Evolutionary conservation across 2,113 vertebrate genomes (phyloP), one percentile per base, ranked within the genome.

Genomic region (Perca fluviatilis): DNA sequence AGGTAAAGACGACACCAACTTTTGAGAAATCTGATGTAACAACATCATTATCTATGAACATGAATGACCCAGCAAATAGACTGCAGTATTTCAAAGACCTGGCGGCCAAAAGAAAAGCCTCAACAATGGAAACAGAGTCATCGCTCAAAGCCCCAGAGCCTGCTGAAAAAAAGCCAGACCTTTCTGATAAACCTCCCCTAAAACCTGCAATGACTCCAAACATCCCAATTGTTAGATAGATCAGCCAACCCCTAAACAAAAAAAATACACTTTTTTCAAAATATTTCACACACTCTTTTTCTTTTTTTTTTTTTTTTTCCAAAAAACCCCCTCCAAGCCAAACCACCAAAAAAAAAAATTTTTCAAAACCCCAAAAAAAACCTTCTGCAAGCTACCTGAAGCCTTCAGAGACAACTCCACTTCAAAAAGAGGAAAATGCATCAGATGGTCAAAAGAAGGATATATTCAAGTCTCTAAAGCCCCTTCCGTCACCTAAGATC

Each of bases 31-130:
- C 80, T 46, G 82, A 86, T 60, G 57, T 33, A 9, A 76, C 50
- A 36, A 58, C 49, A 15, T 77, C 74, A 69, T 46, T 85, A 58
- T 71, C 68, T 16, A 18, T 84, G 36, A 95, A 92, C 60, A 90
- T 94, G 87, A 94, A 94, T 84, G 94, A 96, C 80, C 93, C 93
- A 13, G 91, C 90, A 49, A 94, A 70, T 83, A 90, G 93, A 74
- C 90, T 95, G 27, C 89, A 93, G 79, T 95, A 95, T 85, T 95
- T 96, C 65, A 92, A 95, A 89, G 95, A 96, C 5, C 79, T 95
- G 14, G 83, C 86, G 30, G 89, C 85, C 2, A 95, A 94, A 76
- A 93, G 94, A 84, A 95, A 94, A 62, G 85, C 82, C 4, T 80
- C 91, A 43, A 94, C 72, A 86, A 85, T 88, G 74, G 92, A 62